Evolutionary conservation across 2,113 vertebrate species (phyloP), one percentile per base, ranked within the genome.

Genomic region (Eptatretus burgeri): DNA sequence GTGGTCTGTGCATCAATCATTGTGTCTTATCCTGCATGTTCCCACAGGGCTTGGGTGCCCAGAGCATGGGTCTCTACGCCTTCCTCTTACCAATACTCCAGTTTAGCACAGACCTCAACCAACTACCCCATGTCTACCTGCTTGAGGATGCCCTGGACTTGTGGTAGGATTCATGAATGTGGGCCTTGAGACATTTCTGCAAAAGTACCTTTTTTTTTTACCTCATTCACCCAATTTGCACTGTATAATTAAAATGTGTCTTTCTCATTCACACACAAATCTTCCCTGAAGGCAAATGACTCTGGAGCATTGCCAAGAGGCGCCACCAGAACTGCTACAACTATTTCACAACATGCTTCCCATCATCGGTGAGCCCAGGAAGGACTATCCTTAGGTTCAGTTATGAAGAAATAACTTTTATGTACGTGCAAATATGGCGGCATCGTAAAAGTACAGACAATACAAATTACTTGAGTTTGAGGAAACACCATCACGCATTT

Each of bases 51-150:
- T 74, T 98, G 64, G 86, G 88, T 69, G 78, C 83, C 68, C 83
- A 93, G 69, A 88, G 87, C 74, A 88, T 81, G 75, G 93, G 87
- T 74, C 77, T 98, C 51, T 94, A 98, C 68, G 79, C 82, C 66
- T 98, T 98, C 74, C 81, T 98, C 20, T 80, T 98, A 68, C 91
- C 91, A 64, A 80, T 98, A 72, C 93, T 98, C 76, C 87, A 95
- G 53, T 78, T 98, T 71, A 98, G 91, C 76, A 95, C 87, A 11
- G 87, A 95, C 70, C 85, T 98, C 68, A 83, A 80, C 12, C 83
- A 93, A 71, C 89, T 87, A n/a, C 91, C 86, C 14, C 91, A 98
- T 68, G 83, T 98, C 51, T 98, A 98, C 74, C 80, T 98, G 72
- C 75, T 98, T 69, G 91, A 95, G 77, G 91, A 98, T 66, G 88